Evolutionary conservation across 2,113 vertebrate genomes (phyloP), one percentile per base, ranked within the genome.

Genomic region (Psittacus erithacus): DNA sequence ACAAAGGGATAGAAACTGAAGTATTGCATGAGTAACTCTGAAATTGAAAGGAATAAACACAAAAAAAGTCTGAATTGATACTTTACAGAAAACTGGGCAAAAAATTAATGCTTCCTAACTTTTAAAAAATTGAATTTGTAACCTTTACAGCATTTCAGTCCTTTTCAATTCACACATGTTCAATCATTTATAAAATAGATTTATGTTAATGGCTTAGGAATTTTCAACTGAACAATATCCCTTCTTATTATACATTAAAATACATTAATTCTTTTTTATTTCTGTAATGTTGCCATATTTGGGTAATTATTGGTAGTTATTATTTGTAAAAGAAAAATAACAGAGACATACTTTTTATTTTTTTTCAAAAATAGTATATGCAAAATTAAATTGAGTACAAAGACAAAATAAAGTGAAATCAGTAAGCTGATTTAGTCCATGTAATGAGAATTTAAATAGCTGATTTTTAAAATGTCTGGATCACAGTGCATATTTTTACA

Each of bases 341-440:
- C 5, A 70, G 18, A 73, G 3, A n/a, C 3, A 9, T 22, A 28
- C 2, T 55, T 63, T 27, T 53, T 47, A 14, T 1, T 1, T 6
- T 27, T 25, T 50, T 13, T 5, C 2, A 3, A n/a, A 27, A 17
- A 33, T n/a, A 57, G 4, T 19, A 25, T 23, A 15, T 10, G 24
- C 24, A 7, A 43, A 64, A 63, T 38, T 65, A 35, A 64, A 67
- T 5, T 47, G 11, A 50, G 20, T 74, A 11, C 4, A 73, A 52
- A 67, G 8, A 29, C 5, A 85, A 95, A 85, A 82, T 15, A n/a
- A 47, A 47, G 62, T 55, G 2, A 52, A 84, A 70, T 39, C 8
- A 13, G 2, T 31, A n/a, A 63, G 6, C 0, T 50, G 10, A 63
- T 63, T 39, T 57, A 39, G 5, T 49, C 3, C 13, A 38, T 24